A percentile compares a stretch with the other conserved stretches of the same genome.
phyloP scores from a whole-genome alignment of 2,113 vertebrate genomes.

The Caloenas nicobarica region DNA sequence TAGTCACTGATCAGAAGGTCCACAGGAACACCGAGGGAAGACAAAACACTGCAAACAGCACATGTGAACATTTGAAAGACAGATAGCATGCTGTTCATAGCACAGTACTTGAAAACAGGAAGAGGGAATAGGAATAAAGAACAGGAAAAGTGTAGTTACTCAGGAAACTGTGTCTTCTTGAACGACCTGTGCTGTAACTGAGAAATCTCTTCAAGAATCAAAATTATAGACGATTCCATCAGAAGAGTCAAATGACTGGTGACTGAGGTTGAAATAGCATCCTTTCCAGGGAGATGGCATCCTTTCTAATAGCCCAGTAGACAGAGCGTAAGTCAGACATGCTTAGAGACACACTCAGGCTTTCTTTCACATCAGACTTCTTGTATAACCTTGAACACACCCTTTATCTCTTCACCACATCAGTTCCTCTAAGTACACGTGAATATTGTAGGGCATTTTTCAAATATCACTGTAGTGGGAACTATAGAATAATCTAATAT shows the following conservation, averaged over 20 bases:
- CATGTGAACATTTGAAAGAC: background rate
- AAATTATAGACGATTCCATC: background rate
- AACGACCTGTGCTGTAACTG: background rate
- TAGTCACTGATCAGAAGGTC: background rate
- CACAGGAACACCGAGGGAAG: background rate
- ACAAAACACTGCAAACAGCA: background rate
- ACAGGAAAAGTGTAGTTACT: background rate
- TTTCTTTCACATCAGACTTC: slow-evolving; percentile 23
- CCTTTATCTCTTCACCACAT: slow-evolving; percentile 36
- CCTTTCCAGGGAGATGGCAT: background rate
- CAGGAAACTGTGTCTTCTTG: background rate
- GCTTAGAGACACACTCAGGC: background rate
- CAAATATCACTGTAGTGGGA: slow-evolving; percentile 42
- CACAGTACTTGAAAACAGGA: background rate
- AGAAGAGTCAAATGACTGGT: background rate
- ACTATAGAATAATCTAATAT: slow-evolving; percentile 52
- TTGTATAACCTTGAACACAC: slow-evolving; percentile 39
- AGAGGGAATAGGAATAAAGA: background rate
- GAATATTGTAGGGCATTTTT: slow-evolving; percentile 41
- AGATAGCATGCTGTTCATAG: background rate
- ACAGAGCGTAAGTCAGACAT: background rate
- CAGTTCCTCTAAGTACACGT: slow-evolving; percentile 39
- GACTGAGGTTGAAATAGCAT: background rate
- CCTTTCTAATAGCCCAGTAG: background rate
- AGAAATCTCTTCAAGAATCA: background rate